phyloP scores from a whole-genome alignment of 2,797 vertebrate genomes.

The Zenarchopterus dispar region DNA sequence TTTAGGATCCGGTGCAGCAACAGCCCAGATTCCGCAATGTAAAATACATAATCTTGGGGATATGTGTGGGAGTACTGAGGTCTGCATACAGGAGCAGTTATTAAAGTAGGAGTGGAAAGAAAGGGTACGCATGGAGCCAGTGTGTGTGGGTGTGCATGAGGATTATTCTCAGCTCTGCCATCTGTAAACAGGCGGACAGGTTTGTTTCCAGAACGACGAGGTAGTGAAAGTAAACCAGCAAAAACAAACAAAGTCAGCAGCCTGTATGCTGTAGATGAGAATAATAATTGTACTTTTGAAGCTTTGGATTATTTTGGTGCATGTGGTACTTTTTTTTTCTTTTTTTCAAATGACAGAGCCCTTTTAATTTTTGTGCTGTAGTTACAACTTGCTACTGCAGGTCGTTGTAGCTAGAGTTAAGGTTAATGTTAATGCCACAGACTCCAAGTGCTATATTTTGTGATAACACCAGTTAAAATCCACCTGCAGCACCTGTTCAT shows the following conservation, averaged over 20 bases:
- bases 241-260: constrained; percentile 63
- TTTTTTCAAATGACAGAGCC: background rate
- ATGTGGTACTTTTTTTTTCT: constrained; percentile 8
- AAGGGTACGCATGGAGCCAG: constrained; percentile 33
- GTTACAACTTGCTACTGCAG: too few species aligned
- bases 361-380: background rate
- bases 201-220: constrained; percentile 58
- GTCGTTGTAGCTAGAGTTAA: background rate
- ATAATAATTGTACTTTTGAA: constrained; percentile 32
- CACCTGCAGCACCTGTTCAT: background rate
- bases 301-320: background rate
- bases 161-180: constrained; percentile 65
- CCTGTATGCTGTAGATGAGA: constrained; percentile 38
- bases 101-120: constrained; percentile 44
- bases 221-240: constrained; percentile 44
- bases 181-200: constrained; percentile 69
- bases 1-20: constrained; percentile 9
- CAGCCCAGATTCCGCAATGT: background rate
- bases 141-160: constrained; percentile 53
- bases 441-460: background rate
- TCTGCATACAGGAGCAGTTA: constrained; percentile 30
- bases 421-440: background rate
- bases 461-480: background rate
- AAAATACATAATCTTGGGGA: constrained; percentile 2
- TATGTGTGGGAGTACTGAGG: constrained; percentile 48